A percentile compares a stretch with the other conserved stretches of the same genome.
Conservation (phyloP, 2,888 invertebrate genomes). For the Scaptomyza reducta region DNA sequence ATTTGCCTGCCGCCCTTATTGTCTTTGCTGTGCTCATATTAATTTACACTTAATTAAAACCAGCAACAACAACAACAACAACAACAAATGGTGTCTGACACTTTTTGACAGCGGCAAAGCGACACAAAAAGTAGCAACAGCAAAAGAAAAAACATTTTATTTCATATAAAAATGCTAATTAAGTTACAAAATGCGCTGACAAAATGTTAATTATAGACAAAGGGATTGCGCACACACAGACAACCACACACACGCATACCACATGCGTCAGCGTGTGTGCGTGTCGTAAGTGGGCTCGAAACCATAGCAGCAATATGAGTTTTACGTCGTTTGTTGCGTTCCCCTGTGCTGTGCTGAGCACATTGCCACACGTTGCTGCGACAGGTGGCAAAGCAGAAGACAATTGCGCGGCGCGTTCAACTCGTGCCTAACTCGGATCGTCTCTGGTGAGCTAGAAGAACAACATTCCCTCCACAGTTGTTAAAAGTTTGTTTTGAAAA, state of each 20-base stretch:
- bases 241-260: not conserved
- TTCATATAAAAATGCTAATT: constrained; percentile 71
- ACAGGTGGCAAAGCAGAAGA: constrained; percentile 64
- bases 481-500: not conserved
- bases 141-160: constrained; percentile 44
- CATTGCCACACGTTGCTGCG: constrained; percentile 50
- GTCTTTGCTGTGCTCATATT: constrained; percentile 33
- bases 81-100: constrained; percentile 25
- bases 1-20: constrained; percentile 21
- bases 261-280: not conserved
- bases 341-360: not conserved
- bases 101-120: constrained; percentile 30
- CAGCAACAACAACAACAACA: constrained; percentile 28
- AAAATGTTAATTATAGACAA: constrained; percentile 71
- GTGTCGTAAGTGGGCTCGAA: constrained; percentile 53
- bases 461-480: not conserved
- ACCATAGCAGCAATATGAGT: constrained; percentile 19
- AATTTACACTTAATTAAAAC: constrained; percentile 67
- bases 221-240: constrained; percentile 26
- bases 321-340: constrained; percentile 9
- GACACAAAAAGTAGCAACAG: constrained; percentile 3
- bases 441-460: not conserved
- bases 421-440: not conserved
- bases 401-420: constrained; percentile 49
- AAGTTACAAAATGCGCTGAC: constrained; percentile 70